Conservation (phyloP, 1,140 invertebrate species). For the Drosophila lacteicornis region DNA sequence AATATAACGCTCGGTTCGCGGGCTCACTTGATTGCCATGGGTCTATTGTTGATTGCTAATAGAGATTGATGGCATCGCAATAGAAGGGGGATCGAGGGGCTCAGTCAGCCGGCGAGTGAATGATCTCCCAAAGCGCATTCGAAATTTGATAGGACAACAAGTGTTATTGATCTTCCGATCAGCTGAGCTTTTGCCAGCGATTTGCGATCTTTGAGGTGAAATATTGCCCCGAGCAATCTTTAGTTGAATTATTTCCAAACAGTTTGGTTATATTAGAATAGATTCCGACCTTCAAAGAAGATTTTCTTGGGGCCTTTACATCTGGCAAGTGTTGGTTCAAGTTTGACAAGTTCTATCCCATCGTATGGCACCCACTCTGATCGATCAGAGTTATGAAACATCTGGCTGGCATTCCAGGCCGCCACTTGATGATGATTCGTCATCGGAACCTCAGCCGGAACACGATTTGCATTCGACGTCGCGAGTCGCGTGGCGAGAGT, state of each 20-base stretch:
- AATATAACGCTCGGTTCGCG: constrained; percentile 45
- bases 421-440: constrained; percentile 4
- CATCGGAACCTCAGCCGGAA: constrained; percentile 44
- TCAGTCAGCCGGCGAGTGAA: constrained; percentile 29
- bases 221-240: no score
- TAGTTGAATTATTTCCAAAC: background rate
- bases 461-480: constrained; percentile 35
- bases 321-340: background rate
- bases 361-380: no score
- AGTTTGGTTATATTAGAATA: background rate
- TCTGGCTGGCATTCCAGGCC: constrained; percentile 1
- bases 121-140: constrained; percentile 21
- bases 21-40: constrained; percentile 38
- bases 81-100: constrained; percentile 4
- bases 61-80: background rate
- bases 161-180: constrained; percentile 32
- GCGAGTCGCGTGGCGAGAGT: constrained; percentile 27
- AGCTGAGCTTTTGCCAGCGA: constrained; percentile 1
- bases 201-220: constrained; percentile 1
- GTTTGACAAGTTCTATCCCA: background rate
- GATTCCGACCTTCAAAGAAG: background rate
- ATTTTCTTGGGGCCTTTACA: background rate
- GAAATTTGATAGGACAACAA: constrained; percentile 20
- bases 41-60: constrained; percentile 18
- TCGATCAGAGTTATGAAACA: constrained; percentile 8